phyloP scores from a whole-genome alignment of 2,797 vertebrate species.

The Sebastes iracundus region DNA sequence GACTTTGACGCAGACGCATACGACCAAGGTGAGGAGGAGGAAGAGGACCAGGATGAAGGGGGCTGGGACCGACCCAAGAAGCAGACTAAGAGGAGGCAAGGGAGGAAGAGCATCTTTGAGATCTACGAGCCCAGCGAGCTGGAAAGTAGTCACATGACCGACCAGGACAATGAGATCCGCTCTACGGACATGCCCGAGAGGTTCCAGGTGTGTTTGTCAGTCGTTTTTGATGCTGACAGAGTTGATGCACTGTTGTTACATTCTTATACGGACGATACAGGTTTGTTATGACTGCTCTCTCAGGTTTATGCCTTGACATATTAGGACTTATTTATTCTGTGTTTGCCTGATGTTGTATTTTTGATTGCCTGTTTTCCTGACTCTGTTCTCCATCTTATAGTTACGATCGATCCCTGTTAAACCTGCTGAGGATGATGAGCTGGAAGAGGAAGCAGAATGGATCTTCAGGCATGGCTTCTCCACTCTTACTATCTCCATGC shows the following conservation, averaged over 20 bases:
- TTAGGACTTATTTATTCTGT: not conserved
- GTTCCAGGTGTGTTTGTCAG: conserved; percentile 88
- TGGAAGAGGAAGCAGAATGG: conserved; percentile 99
- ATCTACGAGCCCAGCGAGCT: conserved; percentile 98
- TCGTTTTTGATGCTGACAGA: not conserved
- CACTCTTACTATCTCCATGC: conserved; percentile 96
- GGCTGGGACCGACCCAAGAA: conserved; percentile 94
- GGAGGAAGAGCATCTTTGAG: conserved; percentile 97
- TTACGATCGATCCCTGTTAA: conserved; percentile 93
- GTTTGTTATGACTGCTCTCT: not conserved
- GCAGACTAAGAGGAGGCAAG: conserved; percentile 93
- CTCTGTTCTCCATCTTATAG: conserved; percentile 68
- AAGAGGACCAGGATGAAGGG: conserved; percentile 95
- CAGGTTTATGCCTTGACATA: not conserved
- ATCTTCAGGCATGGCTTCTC: conserved; percentile 98
- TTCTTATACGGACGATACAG: not conserved
- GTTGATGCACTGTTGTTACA: not conserved
- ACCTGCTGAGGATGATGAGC: conserved; percentile 94
- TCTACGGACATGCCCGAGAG: conserved; percentile 97
- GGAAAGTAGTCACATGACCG: conserved; percentile 98
- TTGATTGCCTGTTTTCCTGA: not conserved
- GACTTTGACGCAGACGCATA: conserved; percentile 95
- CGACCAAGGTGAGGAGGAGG: conserved; percentile 95
- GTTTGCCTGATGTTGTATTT: not conserved
- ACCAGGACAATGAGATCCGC: conserved; percentile 99